These are phyloP conservation scores for Melipona bicolor DNA, from an alignment of 2,888 invertebrate species.

Conservation along the genomic window DNA sequence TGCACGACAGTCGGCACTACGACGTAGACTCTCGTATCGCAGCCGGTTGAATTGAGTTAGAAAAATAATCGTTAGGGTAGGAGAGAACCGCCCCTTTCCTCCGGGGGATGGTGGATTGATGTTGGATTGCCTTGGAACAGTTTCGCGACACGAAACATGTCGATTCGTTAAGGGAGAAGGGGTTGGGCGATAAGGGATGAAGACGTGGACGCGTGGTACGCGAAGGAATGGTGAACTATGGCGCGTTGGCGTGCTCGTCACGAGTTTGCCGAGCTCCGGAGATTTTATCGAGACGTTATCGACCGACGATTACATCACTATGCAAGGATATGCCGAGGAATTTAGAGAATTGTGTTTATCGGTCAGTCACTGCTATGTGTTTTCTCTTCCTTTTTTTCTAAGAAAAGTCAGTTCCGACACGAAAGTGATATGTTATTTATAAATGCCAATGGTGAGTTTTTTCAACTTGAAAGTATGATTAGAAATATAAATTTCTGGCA, in stretches of 20 bases:
- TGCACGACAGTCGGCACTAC: background rate
- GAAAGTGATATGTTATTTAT: background rate
- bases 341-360: background rate
- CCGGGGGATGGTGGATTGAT: conserved; percentile 4
- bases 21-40: background rate
- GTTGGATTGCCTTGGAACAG: conserved; percentile 27
- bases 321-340: background rate
- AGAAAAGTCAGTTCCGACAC: background rate
- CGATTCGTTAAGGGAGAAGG: conserved; percentile 10
- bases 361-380: background rate
- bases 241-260: conserved; percentile 12
- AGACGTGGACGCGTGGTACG: background rate
- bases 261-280: background rate
- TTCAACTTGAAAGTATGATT: too few relatives aligned
- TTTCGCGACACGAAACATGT: conserved; percentile 20
- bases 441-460: too few relatives aligned
- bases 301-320: background rate
- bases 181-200: conserved; percentile 8
- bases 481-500: too few relatives aligned
- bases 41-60: conserved; percentile 19
- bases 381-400: background rate
- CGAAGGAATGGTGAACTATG: background rate
- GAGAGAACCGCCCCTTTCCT: background rate
- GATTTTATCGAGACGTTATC: conserved; percentile 14
- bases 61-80: conserved; percentile 19